phyloP scores from a whole-genome alignment of 1,140 invertebrate species.

The Agrilus planipennis region DNA sequence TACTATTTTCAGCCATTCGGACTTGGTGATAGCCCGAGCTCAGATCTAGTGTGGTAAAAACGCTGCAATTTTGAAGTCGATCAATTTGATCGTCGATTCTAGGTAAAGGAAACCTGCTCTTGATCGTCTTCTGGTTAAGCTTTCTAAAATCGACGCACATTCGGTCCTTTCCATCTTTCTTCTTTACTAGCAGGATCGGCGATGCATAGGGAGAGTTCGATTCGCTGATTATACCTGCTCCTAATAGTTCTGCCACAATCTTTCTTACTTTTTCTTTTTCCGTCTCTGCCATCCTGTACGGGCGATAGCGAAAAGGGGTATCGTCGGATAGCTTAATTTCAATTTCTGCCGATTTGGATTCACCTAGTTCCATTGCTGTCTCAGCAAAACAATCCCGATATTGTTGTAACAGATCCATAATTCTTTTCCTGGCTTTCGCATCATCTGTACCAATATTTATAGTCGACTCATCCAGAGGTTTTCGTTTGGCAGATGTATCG shows the following conservation, averaged over 20 bases:
- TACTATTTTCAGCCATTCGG: conserved; percentile 10
- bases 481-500: too few species aligned
- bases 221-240: conserved; percentile 5
- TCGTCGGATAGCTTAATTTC: conserved; percentile 3
- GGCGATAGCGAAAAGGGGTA: conserved; percentile 1
- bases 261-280: background rate
- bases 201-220: conserved; percentile 11
- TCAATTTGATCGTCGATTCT: conserved; percentile 22
- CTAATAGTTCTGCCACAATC: conserved; percentile 20
- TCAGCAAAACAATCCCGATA: conserved; percentile 2
- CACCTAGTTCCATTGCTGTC: conserved; percentile 1
- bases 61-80: conserved; percentile 20
- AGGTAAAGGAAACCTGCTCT: conserved; percentile 1
- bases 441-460: too few species aligned
- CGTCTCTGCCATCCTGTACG: conserved; percentile 1
- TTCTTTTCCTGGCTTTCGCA: too few species aligned
- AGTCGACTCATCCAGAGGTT: too few species aligned
- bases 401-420: background rate
- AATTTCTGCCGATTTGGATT: conserved; percentile 6
- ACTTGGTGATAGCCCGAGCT: conserved; percentile 26
- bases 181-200: conserved; percentile 16
- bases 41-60: conserved; percentile 22
- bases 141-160: conserved; percentile 17
- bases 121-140: background rate
- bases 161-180: conserved; percentile 15